Evolutionary conservation across 2,797 vertebrate genomes (phyloP), one percentile per base, ranked within the genome.

Genomic region (Ataeniobius toweri): DNA sequence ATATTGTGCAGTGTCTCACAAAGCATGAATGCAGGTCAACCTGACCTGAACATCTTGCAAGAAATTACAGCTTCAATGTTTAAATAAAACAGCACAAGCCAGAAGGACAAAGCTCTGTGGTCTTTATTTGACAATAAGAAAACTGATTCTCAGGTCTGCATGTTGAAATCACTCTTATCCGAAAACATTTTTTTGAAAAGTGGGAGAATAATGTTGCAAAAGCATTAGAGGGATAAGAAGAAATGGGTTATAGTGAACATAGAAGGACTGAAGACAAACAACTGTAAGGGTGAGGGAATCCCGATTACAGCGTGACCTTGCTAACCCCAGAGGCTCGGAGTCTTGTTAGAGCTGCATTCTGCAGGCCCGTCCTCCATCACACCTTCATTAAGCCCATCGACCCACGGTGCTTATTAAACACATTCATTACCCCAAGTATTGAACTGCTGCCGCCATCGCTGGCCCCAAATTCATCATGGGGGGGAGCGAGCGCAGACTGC

Each of bases 321-420:
- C 91, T 95, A 91, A 92, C 92, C 92, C 91, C 78, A 31, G 85
- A 75, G 84, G 79, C 92, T 94, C 87, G 94, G 86, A 84, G 88
- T 82, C 88, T 92, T 81, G 86, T 93, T 94, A 89, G 81, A 82
- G 82, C 88, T 75, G 83, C 85, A 59, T 89, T 91, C 85, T 88
- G 76, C 76, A 48, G 82, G 84, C 87, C 89, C 86, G 85, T 94
- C 92, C 91, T 94, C 94, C 90, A 92, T 95, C 94, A 94, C 89
- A 89, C 93, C 93, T 95, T 95, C 93, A 94, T 95, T 95, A 95
- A 92, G 89, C 85, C 85, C 90, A 95, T 94, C 93, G 94, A 94
- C 93, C 93, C 91, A 83, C 89, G 51, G 88, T 70, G 90, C 94
- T 94, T 95, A 96, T 95, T 95, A 95, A 95, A 95, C 90, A 89